Conservation (phyloP, 2,797 vertebrate species). For the Chelon auratus region DNA sequence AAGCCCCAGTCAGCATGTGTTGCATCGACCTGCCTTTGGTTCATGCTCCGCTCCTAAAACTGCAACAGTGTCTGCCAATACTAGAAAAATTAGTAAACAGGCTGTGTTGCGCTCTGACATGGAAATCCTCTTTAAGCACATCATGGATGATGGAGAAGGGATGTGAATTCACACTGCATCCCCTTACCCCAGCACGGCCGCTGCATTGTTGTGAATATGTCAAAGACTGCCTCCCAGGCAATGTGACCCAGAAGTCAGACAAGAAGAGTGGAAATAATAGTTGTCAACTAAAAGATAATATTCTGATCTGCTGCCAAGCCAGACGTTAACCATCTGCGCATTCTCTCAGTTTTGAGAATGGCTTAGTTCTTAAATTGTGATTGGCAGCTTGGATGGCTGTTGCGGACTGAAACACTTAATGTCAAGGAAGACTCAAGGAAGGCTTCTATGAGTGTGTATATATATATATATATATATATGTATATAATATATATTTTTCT, state of each 20-base stretch:
- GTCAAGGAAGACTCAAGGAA: slow-evolving; percentile 40
- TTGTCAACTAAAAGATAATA: slow-evolving; percentile 42
- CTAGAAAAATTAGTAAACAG: slow-evolving; percentile 12
- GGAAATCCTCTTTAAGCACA: background rate
- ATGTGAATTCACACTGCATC: slow-evolving; percentile 6
- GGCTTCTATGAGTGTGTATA: slow-evolving; percentile 13
- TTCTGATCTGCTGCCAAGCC: slow-evolving; percentile 57
- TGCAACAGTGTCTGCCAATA: background rate
- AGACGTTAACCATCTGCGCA: slow-evolving; percentile 50
- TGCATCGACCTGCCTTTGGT: background rate
- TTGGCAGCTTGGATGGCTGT: slow-evolving; percentile 52
- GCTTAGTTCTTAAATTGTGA: slow-evolving; percentile 43
- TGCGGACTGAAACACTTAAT: slow-evolving; percentile 50
- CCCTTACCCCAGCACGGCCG: slow-evolving; percentile 6
- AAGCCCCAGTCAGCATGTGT: background rate
- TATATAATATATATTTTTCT: background rate
- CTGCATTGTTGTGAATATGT: slow-evolving; percentile 33
- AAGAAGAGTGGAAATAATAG: slow-evolving; percentile 43
- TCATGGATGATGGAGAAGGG: background rate
- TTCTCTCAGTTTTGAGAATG: slow-evolving; percentile 38
- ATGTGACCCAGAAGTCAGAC: slow-evolving; percentile 38
- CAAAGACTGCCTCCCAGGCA: slow-evolving; percentile 46
- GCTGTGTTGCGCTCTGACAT: slow-evolving; percentile 6
- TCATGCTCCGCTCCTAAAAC: background rate
- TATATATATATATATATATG: too few species aligned